These are phyloP conservation scores for Pogonus chalceus DNA, from an alignment of 1,140 invertebrate genomes.

Conservation along the genomic window DNA sequence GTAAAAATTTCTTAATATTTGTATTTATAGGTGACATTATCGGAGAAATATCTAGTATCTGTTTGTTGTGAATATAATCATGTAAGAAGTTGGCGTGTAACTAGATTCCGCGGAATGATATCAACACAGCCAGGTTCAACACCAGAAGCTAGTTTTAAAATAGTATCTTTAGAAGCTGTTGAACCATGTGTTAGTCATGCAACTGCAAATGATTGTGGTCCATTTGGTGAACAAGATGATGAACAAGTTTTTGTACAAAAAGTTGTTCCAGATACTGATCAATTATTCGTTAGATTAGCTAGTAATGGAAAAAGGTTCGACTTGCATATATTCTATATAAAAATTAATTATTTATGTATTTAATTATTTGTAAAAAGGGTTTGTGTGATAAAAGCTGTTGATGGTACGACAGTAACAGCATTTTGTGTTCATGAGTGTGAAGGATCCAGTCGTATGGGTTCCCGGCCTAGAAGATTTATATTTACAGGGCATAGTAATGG, in stretches of 20 bases:
- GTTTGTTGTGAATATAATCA: slow-evolving; percentile 98
- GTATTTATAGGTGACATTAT: slow-evolving; percentile 70
- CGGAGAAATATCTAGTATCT: slow-evolving; percentile 93
- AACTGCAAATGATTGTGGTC: slow-evolving; percentile 76
- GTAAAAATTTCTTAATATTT: neutral
- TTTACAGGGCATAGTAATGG: slow-evolving; percentile 93
- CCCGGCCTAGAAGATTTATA: slow-evolving; percentile 79
- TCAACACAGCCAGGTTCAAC: slow-evolving; percentile 96
- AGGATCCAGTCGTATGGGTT: slow-evolving; percentile 84
- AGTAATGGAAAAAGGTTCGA: slow-evolving; percentile 83
- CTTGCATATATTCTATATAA: neutral
- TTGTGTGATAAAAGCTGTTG: slow-evolving; percentile 90
- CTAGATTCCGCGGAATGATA: slow-evolving; percentile 91
- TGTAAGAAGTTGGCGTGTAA: slow-evolving; percentile 92
- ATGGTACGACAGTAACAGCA: slow-evolving; percentile 86
- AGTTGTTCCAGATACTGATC: slow-evolving; percentile 92
- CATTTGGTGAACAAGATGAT: slow-evolving; percentile 95
- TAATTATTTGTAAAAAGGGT: slow-evolving; percentile 48
- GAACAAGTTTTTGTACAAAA: slow-evolving; percentile 97
- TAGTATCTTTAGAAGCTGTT: slow-evolving; percentile 78
- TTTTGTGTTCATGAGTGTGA: slow-evolving; percentile 97
- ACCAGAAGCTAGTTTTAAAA: slow-evolving; percentile 92
- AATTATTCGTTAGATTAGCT: slow-evolving; percentile 84
- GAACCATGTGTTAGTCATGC: slow-evolving; percentile 66
- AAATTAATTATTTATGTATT: neutral